Conservation (phyloP, 1,140 invertebrate species). For the Pseudomyrmex cubaensis region DNA sequence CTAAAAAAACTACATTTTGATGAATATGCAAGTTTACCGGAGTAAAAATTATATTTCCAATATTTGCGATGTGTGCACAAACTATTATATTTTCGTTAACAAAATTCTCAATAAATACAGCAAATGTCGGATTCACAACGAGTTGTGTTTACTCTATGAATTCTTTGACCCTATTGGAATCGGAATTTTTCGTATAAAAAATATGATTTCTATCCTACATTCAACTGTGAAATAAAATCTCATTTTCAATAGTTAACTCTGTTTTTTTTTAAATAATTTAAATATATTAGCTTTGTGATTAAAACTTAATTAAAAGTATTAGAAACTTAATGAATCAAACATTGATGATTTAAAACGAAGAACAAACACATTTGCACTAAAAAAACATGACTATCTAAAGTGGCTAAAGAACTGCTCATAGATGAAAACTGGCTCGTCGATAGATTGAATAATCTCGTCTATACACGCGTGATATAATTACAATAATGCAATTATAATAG, state of each 20-base stretch:
- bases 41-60: not conserved
- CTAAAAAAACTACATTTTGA: no score
- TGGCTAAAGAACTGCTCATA: not conserved
- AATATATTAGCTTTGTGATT: no score
- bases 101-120: not conserved
- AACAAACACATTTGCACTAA: no score
- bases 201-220: not conserved
- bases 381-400: no score
- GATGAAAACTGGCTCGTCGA: not conserved
- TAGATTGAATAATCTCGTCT: not conserved
- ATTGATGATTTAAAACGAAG: no score
- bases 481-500: conserved; percentile 54
- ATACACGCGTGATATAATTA: not conserved
- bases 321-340: no score
- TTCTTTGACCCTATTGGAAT: not conserved
- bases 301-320: no score
- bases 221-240: no score
- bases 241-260: no score
- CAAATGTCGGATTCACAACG: not conserved
- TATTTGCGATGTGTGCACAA: not conserved
- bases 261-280: no score
- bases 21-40: no score
- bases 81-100: not conserved
- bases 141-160: not conserved
- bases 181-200: not conserved